Percentiles rank a stretch among this genome's conserved stretches.
These are phyloP conservation scores for Drosophila nigromelanica DNA, from an alignment of 1,140 invertebrate genomes.

Conservation along the genomic window DNA sequence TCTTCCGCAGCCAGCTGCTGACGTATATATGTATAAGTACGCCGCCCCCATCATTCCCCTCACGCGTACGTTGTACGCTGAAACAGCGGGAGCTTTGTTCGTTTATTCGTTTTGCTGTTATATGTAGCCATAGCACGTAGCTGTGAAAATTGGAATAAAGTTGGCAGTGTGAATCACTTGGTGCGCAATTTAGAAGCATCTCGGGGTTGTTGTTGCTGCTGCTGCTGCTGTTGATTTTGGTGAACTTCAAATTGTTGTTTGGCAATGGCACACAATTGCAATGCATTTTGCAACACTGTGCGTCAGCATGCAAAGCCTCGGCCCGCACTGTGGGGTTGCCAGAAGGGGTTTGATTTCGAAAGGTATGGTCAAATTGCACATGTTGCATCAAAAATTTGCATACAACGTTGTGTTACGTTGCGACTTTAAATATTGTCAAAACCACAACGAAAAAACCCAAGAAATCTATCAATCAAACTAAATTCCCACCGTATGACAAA, in stretches of 20 bases:
- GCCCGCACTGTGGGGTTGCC: background rate
- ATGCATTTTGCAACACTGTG: conserved; percentile 53
- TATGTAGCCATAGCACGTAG: conserved; percentile 48
- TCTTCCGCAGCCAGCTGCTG: conserved; percentile 52
- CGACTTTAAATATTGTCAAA: background rate
- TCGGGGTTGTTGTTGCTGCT: conserved; percentile 2
- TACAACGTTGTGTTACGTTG: background rate
- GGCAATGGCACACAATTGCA: conserved; percentile 55
- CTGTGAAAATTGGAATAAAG: conserved; percentile 65
- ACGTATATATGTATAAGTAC: conserved; percentile 32
- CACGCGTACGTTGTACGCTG: background rate
- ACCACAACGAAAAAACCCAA: conserved; percentile 25
- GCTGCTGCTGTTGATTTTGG: conserved; percentile 11
- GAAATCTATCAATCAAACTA: conserved; percentile 27
- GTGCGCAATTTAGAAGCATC: conserved; percentile 31
- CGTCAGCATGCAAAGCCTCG: background rate
- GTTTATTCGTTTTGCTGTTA: conserved; percentile 24
- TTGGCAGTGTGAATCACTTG: conserved; percentile 62
- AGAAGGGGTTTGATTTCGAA: background rate
- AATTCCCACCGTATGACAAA: conserved; percentile 36
- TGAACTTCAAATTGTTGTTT: conserved; percentile 66
- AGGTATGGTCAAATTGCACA: conserved; percentile 1
- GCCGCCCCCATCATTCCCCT: conserved; percentile 19
- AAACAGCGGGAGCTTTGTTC: conserved; percentile 47
- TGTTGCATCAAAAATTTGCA: conserved; percentile 2